Percentiles rank a stretch among this genome's conserved stretches.
Evolutionary conservation across 2,888 invertebrate genomes (phyloP).

Genomic region (Drosophila nr. perissopoda): DNA sequence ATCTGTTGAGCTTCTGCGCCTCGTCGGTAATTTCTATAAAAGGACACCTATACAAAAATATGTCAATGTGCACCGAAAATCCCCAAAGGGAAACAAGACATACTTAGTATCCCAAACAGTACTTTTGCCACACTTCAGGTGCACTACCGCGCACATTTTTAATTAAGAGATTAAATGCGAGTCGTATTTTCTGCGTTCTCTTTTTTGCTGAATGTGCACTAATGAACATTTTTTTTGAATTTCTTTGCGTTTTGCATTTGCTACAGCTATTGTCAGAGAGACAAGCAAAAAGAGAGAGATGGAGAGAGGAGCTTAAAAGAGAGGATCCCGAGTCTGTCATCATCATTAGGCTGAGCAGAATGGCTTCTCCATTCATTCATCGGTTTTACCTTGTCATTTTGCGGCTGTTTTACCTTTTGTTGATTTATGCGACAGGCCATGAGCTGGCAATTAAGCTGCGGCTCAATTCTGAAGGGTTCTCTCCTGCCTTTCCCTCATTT

Average conservation of each 20-base stretch:
- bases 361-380: conserved; percentile 34
- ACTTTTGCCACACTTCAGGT: conserved; percentile 51
- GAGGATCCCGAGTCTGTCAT: conserved; percentile 39
- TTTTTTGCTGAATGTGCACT: conserved; percentile 42
- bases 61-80: conserved; percentile 50
- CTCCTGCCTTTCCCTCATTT: background rate
- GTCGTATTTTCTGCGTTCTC: conserved; percentile 16
- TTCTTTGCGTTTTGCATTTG: conserved; percentile 32
- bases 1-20: conserved; percentile 44
- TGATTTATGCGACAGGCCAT: conserved; percentile 63
- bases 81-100: conserved; percentile 6
- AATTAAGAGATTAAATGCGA: conserved; percentile 78
- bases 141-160: conserved; percentile 66
- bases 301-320: background rate
- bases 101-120: conserved; percentile 20
- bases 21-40: conserved; percentile 55
- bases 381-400: conserved; percentile 61
- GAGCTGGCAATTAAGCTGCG: conserved; percentile 69
- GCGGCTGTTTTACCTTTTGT: conserved; percentile 63
- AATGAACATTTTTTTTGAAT: conserved; percentile 55
- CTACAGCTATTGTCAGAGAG: conserved; percentile 59
- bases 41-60: conserved; percentile 68
- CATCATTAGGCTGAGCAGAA: conserved; percentile 71
- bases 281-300: background rate
- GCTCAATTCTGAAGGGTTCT: conserved; percentile 47